Percentiles rank a stretch among this genome's conserved stretches.
Conservation (phyloP, 2,113 vertebrate genomes). For the Scalopus aquaticus region DNA sequence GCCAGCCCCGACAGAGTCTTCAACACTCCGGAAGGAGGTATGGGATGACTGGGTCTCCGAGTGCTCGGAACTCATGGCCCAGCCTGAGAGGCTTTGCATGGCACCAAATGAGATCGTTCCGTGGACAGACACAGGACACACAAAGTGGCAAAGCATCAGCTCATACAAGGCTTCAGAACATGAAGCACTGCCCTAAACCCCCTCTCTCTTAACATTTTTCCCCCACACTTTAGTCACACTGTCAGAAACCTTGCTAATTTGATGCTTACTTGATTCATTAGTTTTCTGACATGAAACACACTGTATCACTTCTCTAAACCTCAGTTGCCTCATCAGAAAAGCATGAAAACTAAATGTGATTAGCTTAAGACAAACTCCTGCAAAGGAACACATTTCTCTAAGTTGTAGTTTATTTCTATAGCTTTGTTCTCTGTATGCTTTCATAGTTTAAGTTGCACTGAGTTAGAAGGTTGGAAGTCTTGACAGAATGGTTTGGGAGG, state of each 20-base stretch:
- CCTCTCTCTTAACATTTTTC: not conserved
- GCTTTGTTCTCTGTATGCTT: not conserved
- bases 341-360: not conserved
- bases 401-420: not conserved
- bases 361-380: not conserved
- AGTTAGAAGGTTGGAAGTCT: not conserved
- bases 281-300: not conserved
- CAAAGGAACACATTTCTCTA: not conserved
- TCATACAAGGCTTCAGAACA: not conserved
- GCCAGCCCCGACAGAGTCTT: constrained; percentile 87
- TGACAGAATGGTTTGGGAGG: not conserved
- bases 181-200: not conserved
- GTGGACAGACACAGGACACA: not conserved
- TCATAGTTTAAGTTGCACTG: not conserved
- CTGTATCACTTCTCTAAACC: not conserved
- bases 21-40: constrained; percentile 96
- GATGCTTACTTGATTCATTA: not conserved
- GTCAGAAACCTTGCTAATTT: not conserved
- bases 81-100: not conserved
- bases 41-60: not conserved
- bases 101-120: not conserved
- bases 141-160: not conserved
- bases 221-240: not conserved
- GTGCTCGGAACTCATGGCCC: not conserved
- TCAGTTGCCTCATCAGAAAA: not conserved